Evolutionary conservation across 2,888 invertebrate genomes (phyloP), one percentile per base, ranked within the genome.

Genomic region (Alcis repandata): DNA sequence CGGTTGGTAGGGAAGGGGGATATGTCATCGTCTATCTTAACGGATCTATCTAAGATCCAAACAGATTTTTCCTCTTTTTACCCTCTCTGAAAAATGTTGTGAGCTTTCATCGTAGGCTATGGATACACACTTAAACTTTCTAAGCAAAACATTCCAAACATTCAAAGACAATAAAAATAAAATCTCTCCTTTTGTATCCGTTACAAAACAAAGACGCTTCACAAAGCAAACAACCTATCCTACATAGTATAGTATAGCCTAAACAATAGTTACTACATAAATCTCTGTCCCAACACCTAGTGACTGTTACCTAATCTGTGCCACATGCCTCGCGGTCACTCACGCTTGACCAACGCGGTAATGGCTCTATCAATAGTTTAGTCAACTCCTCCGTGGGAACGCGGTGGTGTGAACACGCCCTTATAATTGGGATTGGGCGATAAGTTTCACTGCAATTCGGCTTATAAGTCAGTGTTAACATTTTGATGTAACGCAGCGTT

Each of bases 331-430:
- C 20, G 27, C 13, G 43, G 9, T 20, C 59, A 51, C 51, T 43
- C 51, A n/a, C 38, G 43, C 56, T 56, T 45, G 56, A 43, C 54
- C 54, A 20, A 45, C 45, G 36, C 40, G 59, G 36, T 63, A 64
- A 64, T 59, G 64, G 49, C 36, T 64, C 17, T 64, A 64, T 59
- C 59, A 64, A 58, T 45, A 63, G 45, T 40, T 60, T 36, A 46
- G 43, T 48, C 20, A 10, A 32, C 36, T 36, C 17, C 27, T 33
- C 49, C 20, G 61, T 62, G 62, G 62, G 62, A 62, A 49, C 15
- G 41, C 36, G n/a, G 38, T 17, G 38, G 61, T 62, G 56, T 56
- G 36, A 36, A 56, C 49, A 17, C 22, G 19, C 33, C 62, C 49
- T 62, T 33, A 61, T 54, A 53, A 32, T 54, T 46, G 19, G 20